Conservation (phyloP, 2,113 vertebrate species). For the Neolamprologus falcicula region DNA sequence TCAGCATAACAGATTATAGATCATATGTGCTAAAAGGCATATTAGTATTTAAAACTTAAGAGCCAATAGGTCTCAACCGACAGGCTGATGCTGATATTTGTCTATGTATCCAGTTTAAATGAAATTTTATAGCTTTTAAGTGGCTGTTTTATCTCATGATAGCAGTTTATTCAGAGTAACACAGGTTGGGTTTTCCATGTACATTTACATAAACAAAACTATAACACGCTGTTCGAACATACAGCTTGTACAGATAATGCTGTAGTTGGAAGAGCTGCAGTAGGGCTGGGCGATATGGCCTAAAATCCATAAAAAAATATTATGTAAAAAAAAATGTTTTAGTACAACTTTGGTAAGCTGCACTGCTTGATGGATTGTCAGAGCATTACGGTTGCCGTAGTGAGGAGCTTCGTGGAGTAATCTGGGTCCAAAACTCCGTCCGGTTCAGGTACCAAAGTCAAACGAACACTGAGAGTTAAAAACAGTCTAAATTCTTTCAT, state of each 20-base stretch:
- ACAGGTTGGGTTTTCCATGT: background rate
- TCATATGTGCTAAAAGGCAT: background rate
- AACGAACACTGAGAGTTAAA: no score
- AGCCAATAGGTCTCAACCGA: background rate
- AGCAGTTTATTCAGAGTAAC: background rate
- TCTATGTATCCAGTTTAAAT: background rate
- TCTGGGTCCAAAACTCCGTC: background rate
- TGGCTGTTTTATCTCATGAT: background rate
- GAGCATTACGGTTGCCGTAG: accelerated
- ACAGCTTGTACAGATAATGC: background rate
- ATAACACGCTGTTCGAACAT: background rate
- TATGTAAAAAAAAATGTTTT: background rate
- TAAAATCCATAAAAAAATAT: background rate
- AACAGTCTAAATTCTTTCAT: accelerated
- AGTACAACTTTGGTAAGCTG: accelerated
- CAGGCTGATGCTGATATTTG: background rate
- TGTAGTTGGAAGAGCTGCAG: background rate
- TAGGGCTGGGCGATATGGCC: background rate
- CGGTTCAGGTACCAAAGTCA: accelerated
- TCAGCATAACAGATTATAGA: background rate
- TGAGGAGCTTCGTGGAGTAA: background rate
- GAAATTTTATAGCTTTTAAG: background rate
- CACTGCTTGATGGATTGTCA: background rate
- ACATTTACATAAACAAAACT: background rate
- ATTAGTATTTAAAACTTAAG: background rate